Conservation (phyloP, 2,797 vertebrate genomes). For the Uromys caudimaculatus region DNA sequence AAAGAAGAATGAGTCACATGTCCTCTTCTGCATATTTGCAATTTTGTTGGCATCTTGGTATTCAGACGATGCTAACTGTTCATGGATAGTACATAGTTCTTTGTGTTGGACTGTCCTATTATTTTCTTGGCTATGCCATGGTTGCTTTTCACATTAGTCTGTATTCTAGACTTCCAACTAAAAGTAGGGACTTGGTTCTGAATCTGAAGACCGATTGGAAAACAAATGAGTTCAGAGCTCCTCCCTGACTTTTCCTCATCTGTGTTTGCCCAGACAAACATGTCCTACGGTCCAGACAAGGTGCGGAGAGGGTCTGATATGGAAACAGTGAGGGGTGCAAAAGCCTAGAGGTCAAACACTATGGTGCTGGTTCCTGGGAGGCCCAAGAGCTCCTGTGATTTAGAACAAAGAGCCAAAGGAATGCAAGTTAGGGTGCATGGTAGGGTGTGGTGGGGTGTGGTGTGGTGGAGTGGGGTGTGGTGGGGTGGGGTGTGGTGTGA, state of each 20-base stretch:
- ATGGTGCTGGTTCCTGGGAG: not conserved
- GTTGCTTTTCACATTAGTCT: conserved; percentile 8
- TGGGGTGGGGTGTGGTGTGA: too few relatives aligned
- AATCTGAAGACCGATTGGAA: not conserved
- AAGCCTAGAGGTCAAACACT: not conserved
- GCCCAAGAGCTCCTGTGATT: not conserved
- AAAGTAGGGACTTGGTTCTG: not conserved
- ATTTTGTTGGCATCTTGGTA: not conserved
- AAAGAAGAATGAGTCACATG: not conserved
- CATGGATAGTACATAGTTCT: not conserved
- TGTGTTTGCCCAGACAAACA: not conserved
- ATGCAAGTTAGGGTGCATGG: too few relatives aligned
- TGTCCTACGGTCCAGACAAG: not conserved
- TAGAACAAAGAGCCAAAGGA: not conserved
- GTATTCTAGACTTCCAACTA: not conserved
- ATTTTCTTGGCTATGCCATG: not conserved
- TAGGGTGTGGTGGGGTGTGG: not conserved
- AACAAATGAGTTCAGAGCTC: not conserved
- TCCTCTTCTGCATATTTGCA: not conserved
- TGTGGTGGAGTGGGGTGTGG: not conserved
- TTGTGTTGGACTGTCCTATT: not conserved
- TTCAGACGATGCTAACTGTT: not conserved
- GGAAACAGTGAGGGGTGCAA: not conserved
- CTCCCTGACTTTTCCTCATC: not conserved
- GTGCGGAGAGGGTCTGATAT: not conserved